Conservation (phyloP, 2,113 vertebrate genomes). For the Pycnonotus jocosus region DNA sequence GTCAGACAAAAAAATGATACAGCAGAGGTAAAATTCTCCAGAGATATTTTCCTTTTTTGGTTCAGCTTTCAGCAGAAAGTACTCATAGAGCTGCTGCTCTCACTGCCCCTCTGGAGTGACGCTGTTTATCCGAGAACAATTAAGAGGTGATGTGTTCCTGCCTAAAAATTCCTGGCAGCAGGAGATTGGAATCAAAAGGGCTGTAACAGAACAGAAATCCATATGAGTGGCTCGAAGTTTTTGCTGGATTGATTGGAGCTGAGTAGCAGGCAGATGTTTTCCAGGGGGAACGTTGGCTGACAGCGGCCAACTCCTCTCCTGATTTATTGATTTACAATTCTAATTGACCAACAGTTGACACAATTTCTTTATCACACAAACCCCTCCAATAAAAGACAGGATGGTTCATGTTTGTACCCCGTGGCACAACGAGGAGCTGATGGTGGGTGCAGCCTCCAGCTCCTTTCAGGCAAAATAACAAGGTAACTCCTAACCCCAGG, state of each 20-base stretch:
- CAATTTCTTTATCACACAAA: not conserved
- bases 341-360: not conserved
- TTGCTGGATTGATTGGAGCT: not conserved
- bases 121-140: not conserved
- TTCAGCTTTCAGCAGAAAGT: not conserved
- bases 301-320: not conserved
- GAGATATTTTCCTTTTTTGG: not conserved
- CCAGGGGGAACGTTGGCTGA: not conserved
- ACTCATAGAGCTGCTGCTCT: not conserved
- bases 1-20: not conserved
- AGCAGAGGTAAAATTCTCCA: not conserved
- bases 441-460: not conserved
- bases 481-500: not conserved
- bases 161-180: not conserved
- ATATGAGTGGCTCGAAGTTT: not conserved
- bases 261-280: not conserved
- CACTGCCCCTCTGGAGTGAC: not conserved
- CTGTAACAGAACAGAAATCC: not conserved
- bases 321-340: not conserved
- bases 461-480: not conserved
- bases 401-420: not conserved
- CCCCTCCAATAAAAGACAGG: not conserved
- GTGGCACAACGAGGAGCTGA: not conserved
- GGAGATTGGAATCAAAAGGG: not conserved
- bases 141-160: not conserved